Percentiles rank a stretch among this genome's conserved stretches.
These are phyloP conservation scores for Talpa occidentalis DNA, from an alignment of 2,113 vertebrate genomes.

Conservation along the genomic window DNA sequence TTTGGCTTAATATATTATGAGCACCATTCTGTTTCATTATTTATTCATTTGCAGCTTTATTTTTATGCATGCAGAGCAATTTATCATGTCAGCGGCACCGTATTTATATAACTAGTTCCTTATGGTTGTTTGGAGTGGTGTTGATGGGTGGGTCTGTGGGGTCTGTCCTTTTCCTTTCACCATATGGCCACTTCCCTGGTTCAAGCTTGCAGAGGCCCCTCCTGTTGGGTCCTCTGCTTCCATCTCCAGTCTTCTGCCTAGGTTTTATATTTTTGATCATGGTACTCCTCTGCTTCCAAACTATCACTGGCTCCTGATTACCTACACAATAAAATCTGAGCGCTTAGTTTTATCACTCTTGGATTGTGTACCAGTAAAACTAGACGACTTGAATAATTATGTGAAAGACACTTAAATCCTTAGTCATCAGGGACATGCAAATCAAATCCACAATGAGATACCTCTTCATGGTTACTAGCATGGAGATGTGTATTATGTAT, in stretches of 20 bases:
- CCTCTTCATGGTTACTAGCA: background rate
- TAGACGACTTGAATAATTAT: background rate
- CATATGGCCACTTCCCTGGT: background rate
- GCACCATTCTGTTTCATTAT: constrained; percentile 31
- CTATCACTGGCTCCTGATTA: background rate
- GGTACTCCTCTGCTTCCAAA: background rate
- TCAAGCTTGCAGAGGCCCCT: background rate
- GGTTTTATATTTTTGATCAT: background rate
- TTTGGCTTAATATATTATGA: background rate
- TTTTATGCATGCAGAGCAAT: background rate
- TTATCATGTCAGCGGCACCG: background rate
- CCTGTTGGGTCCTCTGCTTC: background rate
- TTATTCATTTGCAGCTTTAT: constrained; percentile 27
- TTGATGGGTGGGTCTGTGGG: background rate
- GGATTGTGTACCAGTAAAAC: background rate
- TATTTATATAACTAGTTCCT: background rate
- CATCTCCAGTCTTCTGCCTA: background rate
- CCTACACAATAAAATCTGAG: background rate
- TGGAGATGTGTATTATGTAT: background rate
- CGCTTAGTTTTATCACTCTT: background rate
- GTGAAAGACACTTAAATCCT: background rate
- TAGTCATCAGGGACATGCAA: background rate
- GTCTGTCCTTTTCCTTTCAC: background rate
- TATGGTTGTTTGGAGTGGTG: background rate
- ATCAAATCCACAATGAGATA: background rate